These are phyloP conservation scores for Agrilus biguttatus DNA, from an alignment of 2,888 invertebrate genomes.

Conservation along the genomic window DNA sequence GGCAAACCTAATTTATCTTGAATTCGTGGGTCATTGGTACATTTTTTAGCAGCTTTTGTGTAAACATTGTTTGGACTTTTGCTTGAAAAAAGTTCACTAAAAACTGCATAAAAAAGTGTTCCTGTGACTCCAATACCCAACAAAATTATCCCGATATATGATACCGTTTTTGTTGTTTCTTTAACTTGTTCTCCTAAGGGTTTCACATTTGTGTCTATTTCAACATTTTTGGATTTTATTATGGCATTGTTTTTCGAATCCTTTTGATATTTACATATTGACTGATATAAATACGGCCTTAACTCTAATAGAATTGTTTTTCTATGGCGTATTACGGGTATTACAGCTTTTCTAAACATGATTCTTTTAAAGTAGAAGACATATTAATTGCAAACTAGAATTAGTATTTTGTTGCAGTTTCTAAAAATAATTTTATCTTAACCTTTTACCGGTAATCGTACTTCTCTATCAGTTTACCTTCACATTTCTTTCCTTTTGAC, in stretches of 20 bases:
- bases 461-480: too few species aligned
- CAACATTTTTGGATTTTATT: constrained; percentile 11
- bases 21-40: constrained; percentile 59
- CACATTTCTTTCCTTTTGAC: too few species aligned
- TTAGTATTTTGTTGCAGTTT: too few species aligned
- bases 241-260: constrained; percentile 7
- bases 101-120: constrained; percentile 69
- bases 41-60: constrained; percentile 59
- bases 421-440: too few species aligned
- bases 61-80: constrained; percentile 79
- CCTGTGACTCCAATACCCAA: constrained; percentile 70
- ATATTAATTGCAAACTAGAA: too few species aligned
- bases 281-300: constrained; percentile 4
- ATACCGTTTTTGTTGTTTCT: constrained; percentile 79
- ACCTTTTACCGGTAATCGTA: too few species aligned
- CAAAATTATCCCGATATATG: constrained; percentile 71
- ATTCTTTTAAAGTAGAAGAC: too few species aligned
- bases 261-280: constrained; percentile 6
- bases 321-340: constrained; percentile 9
- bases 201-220: constrained; percentile 38
- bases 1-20: constrained; percentile 78
- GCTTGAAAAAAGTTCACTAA: constrained; percentile 75
- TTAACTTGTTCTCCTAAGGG: constrained; percentile 66
- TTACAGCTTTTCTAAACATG: constrained; percentile 11
- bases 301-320: constrained; percentile 4